Evolutionary conservation across 2,797 vertebrate species (phyloP), one percentile per base, ranked within the genome.

Genomic region (Acanthis flammea): DNA sequence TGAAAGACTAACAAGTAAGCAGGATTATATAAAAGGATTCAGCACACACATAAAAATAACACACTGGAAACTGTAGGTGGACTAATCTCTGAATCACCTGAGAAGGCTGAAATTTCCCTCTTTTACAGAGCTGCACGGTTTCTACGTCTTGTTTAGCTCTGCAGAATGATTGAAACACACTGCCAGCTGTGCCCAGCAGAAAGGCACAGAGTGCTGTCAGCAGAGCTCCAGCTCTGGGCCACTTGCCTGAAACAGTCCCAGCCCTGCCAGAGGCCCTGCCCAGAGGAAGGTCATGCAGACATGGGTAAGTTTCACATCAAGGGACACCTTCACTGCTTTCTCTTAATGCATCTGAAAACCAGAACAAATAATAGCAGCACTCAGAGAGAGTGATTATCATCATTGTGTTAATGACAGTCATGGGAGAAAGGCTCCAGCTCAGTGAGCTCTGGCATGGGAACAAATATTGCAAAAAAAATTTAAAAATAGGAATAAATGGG

Each of bases 21-120:
- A 63, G 53, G n/a, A 63, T 89, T 90, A 68, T 33, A 50, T 30
- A 74, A 83, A 76, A 45, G 24, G 25, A 80, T 77, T 81, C 90
- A 68, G 78, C 25, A 35, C 7, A 45, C 15, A 60, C 27, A n/a
- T 28, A 48, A 87, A 89, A 87, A 67, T 51, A 86, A 63, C 0
- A 1, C 35, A 42, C 8, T 47, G 61, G 86, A 91, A 91, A 17
- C 14, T 57, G 57, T 31, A 54, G 53, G 33, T 85, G n/a, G 39
- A 66, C 33, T 80, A 71, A 80, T 22, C 18, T 39, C 44, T 55
- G 31, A 80, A 72, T 75, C 16, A 47, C n/a, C 6, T 16, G 1
- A 54, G 57, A 86, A 75, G 33, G 35, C 47, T 72, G 44, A 75
- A 75, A 60, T 48, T 72, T 35, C 25, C 28, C 19, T 41, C 9